Conservation (phyloP, 2,797 vertebrate species). For the Scolopax bukidnonensis region DNA sequence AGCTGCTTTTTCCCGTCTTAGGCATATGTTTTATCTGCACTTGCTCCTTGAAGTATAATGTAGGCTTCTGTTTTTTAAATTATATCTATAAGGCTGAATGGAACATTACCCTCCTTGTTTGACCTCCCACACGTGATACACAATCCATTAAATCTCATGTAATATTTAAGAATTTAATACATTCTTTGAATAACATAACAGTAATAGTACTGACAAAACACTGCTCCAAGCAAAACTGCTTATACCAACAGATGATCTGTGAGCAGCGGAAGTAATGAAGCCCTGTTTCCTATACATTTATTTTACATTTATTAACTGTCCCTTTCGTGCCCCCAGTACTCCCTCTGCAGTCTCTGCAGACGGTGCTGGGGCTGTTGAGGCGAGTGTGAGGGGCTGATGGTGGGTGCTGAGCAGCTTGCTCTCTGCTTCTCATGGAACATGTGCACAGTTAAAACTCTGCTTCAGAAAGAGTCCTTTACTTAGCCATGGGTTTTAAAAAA, state of each 20-base stretch:
- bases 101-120: slow-evolving; percentile 32
- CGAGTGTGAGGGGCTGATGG: neutral
- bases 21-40: neutral
- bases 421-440: neutral
- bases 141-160: slow-evolving; percentile 49
- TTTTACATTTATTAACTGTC: neutral
- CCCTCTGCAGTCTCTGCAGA: neutral
- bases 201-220: slow-evolving; percentile 1
- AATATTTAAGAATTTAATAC: slow-evolving; percentile 59
- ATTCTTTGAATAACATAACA: slow-evolving; percentile 45
- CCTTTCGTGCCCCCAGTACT: rapidly evolving
- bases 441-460: neutral
- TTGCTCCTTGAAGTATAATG: neutral
- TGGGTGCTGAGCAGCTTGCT: neutral
- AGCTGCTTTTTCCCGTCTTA: neutral
- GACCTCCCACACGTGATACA: neutral
- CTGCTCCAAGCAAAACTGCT: slow-evolving; percentile 30
- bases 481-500: neutral
- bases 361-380: neutral
- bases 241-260: neutral
- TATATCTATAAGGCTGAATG: neutral
- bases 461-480: neutral
- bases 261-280: neutral
- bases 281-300: neutral
- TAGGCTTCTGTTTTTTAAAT: neutral